Evolutionary conservation across 2,888 invertebrate genomes (phyloP).

Genomic region (Morpho achilles): DNA sequence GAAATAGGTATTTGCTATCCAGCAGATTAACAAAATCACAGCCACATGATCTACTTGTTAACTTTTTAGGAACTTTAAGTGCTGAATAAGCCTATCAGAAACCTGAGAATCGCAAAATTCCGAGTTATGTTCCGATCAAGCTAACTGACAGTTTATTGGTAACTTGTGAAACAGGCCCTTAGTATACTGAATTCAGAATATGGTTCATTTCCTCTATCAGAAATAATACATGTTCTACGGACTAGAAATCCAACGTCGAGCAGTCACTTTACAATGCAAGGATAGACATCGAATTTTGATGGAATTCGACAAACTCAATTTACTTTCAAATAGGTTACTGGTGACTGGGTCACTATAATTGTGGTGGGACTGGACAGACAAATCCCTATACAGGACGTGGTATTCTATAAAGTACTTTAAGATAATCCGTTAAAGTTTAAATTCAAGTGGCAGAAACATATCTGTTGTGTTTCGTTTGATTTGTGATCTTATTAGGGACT

Average conservation of each 20-base stretch:
- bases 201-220: no score
- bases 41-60: no score
- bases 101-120: no score
- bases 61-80: no score
- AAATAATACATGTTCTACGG: neutral
- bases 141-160: no score
- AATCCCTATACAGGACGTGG: conserved; percentile 40
- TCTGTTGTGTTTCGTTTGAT: conserved; percentile 1
- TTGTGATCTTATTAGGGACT: conserved; percentile 7
- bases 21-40: no score
- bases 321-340: conserved; percentile 64
- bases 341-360: conserved; percentile 68
- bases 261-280: conserved; percentile 68
- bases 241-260: conserved; percentile 1
- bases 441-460: conserved; percentile 4
- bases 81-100: no score
- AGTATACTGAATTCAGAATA: no score
- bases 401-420: conserved; percentile 24
- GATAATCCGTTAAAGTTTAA: conserved; percentile 9
- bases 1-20: no score
- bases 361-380: conserved; percentile 57
- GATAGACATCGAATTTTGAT: conserved; percentile 63
- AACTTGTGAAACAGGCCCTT: no score
- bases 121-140: no score
- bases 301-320: conserved; percentile 76